Evolutionary conservation across 1,140 invertebrate species (phyloP).

Genomic region (Ceratoteleas bidentatus): DNA sequence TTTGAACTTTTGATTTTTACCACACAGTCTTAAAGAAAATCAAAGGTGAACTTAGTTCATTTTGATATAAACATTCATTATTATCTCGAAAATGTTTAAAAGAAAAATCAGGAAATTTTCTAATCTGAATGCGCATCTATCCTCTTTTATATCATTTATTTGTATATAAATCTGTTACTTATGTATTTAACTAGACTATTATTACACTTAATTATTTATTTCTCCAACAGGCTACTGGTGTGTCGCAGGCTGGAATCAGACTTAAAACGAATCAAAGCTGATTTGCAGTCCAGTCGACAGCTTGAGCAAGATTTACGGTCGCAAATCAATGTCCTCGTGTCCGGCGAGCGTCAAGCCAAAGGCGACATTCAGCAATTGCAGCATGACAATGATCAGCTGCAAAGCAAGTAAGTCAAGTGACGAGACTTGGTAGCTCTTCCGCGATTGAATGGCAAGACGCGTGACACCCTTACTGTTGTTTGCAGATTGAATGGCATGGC

Average conservation of each 20-base stretch:
- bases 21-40: too few relatives aligned
- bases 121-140: too few relatives aligned
- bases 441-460: too few relatives aligned
- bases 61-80: too few relatives aligned
- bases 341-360: slow-evolving; percentile 87
- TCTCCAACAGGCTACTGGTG: slow-evolving; percentile 75
- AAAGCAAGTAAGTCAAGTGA: slow-evolving; percentile 85
- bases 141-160: background rate
- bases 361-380: slow-evolving; percentile 89
- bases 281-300: slow-evolving; percentile 89
- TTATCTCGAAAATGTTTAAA: too few relatives aligned
- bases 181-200: background rate
- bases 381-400: slow-evolving; percentile 91
- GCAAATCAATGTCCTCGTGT: slow-evolving; percentile 86
- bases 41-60: too few relatives aligned
- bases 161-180: background rate
- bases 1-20: too few relatives aligned
- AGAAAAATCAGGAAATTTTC: too few relatives aligned
- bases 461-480: too few relatives aligned
- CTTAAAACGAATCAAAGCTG: slow-evolving; percentile 90
- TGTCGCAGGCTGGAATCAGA: slow-evolving; percentile 86
- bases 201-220: slow-evolving; percentile 63
- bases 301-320: slow-evolving; percentile 91
- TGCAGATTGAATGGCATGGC: slow-evolving; percentile 87
- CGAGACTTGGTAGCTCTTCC: too few relatives aligned